Evolutionary conservation across 2,888 invertebrate genomes (phyloP).

Genomic region (Cryptocheilus praepositus): DNA sequence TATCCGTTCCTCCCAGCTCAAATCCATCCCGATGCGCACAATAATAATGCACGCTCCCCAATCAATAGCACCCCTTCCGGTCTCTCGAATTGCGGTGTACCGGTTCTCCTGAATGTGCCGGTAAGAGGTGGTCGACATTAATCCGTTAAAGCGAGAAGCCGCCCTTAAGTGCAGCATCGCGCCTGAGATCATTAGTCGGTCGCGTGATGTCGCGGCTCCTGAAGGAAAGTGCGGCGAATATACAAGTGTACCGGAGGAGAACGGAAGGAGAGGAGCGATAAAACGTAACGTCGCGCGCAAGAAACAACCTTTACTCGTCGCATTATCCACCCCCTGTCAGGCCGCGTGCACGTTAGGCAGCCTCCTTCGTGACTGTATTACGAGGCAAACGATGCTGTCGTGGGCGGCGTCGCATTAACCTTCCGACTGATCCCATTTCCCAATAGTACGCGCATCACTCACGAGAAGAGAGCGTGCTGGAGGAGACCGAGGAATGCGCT

Average conservation of each 20-base stretch:
- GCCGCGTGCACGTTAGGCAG: background rate
- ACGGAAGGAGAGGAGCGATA: background rate
- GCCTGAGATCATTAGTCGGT: constrained; percentile 2
- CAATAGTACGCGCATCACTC: constrained; percentile 42
- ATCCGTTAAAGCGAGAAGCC: background rate
- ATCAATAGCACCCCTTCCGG: too few species aligned
- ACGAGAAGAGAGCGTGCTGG: background rate
- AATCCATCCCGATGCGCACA: too few species aligned
- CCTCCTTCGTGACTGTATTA: constrained; percentile 30
- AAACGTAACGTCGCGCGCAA: constrained; percentile 5
- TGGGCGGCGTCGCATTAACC: constrained; percentile 39
- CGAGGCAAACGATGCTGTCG: constrained; percentile 34
- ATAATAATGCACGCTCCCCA: too few species aligned
- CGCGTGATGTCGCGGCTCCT: background rate
- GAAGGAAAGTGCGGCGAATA: background rate
- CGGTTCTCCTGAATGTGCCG: too few species aligned
- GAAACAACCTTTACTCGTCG: background rate
- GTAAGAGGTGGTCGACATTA: too few species aligned
- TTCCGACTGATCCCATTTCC: constrained; percentile 47
- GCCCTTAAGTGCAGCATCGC: background rate
- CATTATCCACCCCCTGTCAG: constrained; percentile 9
- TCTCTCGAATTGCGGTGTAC: too few species aligned
- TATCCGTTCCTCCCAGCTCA: too few species aligned
- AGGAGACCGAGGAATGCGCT: too few species aligned
- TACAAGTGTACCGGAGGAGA: background rate